Evolutionary conservation across 2,888 invertebrate genomes (phyloP), one percentile per base, ranked within the genome.

Genomic region (Scotopteryx bipunctaria): DNA sequence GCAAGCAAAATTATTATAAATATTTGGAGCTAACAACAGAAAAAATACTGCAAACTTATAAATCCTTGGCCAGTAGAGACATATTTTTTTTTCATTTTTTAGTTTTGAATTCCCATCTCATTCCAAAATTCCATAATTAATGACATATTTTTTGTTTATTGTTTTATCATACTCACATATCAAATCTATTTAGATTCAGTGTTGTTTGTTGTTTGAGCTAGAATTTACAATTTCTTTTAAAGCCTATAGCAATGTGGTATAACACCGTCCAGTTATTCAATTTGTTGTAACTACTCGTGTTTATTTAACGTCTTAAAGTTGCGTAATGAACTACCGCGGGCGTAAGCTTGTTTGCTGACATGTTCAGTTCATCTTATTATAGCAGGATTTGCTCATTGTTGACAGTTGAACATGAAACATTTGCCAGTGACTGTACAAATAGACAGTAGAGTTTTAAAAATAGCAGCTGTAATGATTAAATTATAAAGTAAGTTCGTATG

Each of bases 221-320:
- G 23, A 19, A 16, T 11, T 29, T 29, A 1, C 11, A 8, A 8
- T 32, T 32, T 15, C n/a, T 32, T 1, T 14, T n/a, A 23, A n/a
- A 23, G 23, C 8, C 0, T 36, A n/a, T 6, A 8, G 3, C 19
- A 19, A 2, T 33, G 0, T 36, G 36, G 72, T 73, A 82, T 81
- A 66, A 64, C 48, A 35, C 71, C 71, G 52, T 82, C 76, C 83
- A 75, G 72, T 83, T 79, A 87, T 85, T 84, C 81, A 83, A 88
- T 88, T n/a, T n/a, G n/a, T n/a, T n/a, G 86, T 83, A 83, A 86
- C 79, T 85, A 80, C 73, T 78, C 75, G 84, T 89, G 86, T 90
- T 89, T 90, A 86, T 81, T 86, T 86, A 89, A 89, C 82, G 81
- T 87, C 87, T 88, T 86, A 87, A 87, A 87, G 83, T 78, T 71